phyloP scores from a whole-genome alignment of 2,888 invertebrate genomes.

The Coronaproctus castanopsis region DNA sequence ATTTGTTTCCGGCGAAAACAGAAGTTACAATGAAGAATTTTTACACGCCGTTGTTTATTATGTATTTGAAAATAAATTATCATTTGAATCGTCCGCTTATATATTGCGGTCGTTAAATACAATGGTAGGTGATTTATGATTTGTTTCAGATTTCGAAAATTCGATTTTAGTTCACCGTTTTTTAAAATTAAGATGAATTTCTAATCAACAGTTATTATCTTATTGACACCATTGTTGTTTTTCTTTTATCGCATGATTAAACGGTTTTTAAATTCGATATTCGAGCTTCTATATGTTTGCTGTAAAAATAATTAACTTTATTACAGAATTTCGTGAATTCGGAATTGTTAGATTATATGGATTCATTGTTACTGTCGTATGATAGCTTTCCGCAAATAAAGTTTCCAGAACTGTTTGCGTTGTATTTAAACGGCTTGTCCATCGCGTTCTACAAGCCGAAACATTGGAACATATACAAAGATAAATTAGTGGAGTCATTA shows the following conservation, averaged over 20 bases:
- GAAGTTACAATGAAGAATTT: constrained; percentile 40
- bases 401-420: background rate
- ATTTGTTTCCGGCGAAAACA: constrained; percentile 29
- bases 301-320: background rate
- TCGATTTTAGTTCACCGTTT: too few species aligned
- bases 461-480: constrained; percentile 3
- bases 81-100: constrained; percentile 32
- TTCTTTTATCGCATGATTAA: too few species aligned
- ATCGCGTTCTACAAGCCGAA: constrained; percentile 4
- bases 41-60: constrained; percentile 35
- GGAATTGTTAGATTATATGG: constrained; percentile 5
- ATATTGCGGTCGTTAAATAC: constrained; percentile 34
- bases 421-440: background rate
- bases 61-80: constrained; percentile 31
- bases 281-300: too few species aligned
- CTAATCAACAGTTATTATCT: too few species aligned
- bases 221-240: too few species aligned
- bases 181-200: too few species aligned
- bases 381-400: background rate
- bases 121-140: constrained; percentile 35
- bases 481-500: background rate
- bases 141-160: too few species aligned
- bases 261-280: too few species aligned
- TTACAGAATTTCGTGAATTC: background rate
- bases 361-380: background rate